Evolutionary conservation across 35 echinoderm and acorn worm species (phyloP).

Genomic region (Heliocidaris tuberculata): DNA sequence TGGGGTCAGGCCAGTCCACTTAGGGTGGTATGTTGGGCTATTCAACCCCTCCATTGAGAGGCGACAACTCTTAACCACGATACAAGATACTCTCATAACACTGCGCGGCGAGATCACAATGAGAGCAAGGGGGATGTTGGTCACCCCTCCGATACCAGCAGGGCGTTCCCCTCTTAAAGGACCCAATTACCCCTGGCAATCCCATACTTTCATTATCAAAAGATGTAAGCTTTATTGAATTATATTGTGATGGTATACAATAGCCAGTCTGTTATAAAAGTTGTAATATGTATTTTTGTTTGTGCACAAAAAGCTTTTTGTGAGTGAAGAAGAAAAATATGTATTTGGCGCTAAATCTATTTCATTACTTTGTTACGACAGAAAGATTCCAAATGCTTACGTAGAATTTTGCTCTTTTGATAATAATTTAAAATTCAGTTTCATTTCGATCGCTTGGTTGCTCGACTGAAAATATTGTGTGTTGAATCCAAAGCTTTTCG

Average conservation of each 20-base stretch:
- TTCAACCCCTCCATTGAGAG: constrained; percentile 6
- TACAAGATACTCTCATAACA: constrained; percentile 2
- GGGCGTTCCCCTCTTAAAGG: constrained; percentile 14
- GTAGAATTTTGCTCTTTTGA: too few relatives aligned
- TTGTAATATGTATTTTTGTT: neutral
- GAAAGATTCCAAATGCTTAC: too few relatives aligned
- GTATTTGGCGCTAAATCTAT: too few relatives aligned
- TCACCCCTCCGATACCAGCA: constrained; percentile 14
- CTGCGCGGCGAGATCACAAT: constrained; percentile 8
- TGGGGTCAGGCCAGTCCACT: constrained; percentile 17
- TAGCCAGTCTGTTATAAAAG: neutral
- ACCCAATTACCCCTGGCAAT: constrained; percentile 6
- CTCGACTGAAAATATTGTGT: too few relatives aligned
- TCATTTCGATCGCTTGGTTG: too few relatives aligned
- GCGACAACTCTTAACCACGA: constrained; percentile 14
- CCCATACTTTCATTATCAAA: neutral
- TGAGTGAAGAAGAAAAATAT: too few relatives aligned
- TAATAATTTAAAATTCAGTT: too few relatives aligned
- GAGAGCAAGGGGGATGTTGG: neutral
- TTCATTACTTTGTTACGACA: too few relatives aligned
- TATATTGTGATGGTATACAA: neutral
- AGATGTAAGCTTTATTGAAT: neutral
- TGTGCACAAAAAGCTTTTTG: neutral
- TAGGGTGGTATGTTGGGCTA: neutral
- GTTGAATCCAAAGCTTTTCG: too few relatives aligned